Conservation (phyloP, 2,113 vertebrate species). For the Boulengeromyrus knoepffleri region DNA sequence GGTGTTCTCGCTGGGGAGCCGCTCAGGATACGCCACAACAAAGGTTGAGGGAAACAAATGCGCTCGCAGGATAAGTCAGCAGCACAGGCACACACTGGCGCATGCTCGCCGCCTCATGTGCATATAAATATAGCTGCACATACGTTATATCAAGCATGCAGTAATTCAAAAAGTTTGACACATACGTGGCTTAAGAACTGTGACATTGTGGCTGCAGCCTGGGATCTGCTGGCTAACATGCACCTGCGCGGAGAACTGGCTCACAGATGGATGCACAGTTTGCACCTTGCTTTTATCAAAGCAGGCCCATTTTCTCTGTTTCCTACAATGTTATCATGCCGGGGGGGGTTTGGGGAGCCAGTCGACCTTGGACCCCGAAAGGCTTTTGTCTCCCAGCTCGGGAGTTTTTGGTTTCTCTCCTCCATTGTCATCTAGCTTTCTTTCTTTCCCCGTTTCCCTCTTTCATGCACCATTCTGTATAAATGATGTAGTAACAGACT, state of each 20-base stretch:
- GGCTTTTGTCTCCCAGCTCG: not conserved
- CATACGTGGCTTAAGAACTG: not conserved
- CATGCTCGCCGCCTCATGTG: not conserved
- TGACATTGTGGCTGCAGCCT: not conserved
- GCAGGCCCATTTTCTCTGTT: not conserved
- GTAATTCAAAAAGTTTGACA: not conserved
- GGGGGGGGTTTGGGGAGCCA: not conserved
- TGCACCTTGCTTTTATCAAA: not conserved
- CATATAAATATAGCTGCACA: constrained; percentile 4
- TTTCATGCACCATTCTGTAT: not conserved
- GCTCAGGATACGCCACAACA: constrained; percentile 10
- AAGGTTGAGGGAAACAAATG: constrained; percentile 8
- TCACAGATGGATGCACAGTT: not conserved
- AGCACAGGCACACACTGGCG: not conserved
- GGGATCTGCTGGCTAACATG: not conserved
- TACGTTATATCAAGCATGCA: constrained; percentile 1
- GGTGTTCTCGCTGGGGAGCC: constrained; percentile 29
- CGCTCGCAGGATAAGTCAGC: not conserved
- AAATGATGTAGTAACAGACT: not conserved
- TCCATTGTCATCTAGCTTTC: not conserved
- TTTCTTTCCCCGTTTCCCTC: not conserved
- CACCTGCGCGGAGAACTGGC: not conserved
- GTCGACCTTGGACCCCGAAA: not conserved
- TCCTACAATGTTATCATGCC: not conserved
- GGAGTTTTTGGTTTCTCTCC: not conserved